Base-by-base conservation (phyloP, 37 sponge, comb jelly and placozoan species). In the Eunapius fragilis region DNA sequence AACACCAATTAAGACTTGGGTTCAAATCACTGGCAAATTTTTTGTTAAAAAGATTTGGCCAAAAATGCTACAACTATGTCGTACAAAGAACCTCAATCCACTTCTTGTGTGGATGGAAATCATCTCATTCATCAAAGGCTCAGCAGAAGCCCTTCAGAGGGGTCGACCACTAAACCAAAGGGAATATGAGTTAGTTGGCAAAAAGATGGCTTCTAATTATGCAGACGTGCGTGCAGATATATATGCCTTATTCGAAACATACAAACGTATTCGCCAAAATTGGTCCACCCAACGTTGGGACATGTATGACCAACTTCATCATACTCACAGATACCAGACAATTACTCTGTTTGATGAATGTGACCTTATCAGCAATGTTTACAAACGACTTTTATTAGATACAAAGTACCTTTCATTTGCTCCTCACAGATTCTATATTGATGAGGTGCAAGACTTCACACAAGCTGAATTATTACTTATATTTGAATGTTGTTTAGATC, bases 61-160 rank as follows among this genome's bases (percentile, higher is more conserved):
- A 0, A 78, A 45, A 0, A 87, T 91, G 2, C 76, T 72, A 3
- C 38, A 47, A 69, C 68, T 77, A 33, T 86, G 80, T 78, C 41
- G 72, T 48, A 67, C 48, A 72, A 80, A 85, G 31, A 35, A 79
- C 76, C 47, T 91, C 48, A 84, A 96, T 33, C 93, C 96, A 0
- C 28, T 92, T 13, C 87, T 96, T 7, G 84, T 96, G 68, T 96
- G 96, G 96, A 90, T 93, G 68, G 96, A 96, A 71, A 96, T 96
- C 50, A 90, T 88, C 34, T 96, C 96, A 25, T 96, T 96, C 71
- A 89, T 96, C 70, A 96, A 96, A 75, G 96, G 96, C n/a, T 96
- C 96, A 30, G 73, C 49, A 25, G 67, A 80, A 68, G 87, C 96
- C 11, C 81, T 96, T 45, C 50, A 45, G 19, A 85, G 73, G 70